phyloP scores from a whole-genome alignment of 23 tunicate genomes.

The Trididemnum nubilum region DNA sequence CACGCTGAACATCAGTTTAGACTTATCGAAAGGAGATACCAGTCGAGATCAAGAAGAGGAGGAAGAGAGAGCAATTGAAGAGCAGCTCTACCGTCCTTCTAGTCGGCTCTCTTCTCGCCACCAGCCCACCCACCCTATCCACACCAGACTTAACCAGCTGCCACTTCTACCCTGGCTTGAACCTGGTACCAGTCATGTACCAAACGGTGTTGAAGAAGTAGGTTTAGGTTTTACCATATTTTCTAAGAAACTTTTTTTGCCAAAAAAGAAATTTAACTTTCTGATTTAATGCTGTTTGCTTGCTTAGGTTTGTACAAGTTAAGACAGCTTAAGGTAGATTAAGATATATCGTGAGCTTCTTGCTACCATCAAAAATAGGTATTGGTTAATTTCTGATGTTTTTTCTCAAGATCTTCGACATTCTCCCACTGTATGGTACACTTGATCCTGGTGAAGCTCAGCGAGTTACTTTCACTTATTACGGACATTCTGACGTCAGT shows the following conservation, averaged over 20 bases:
- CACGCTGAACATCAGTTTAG: slow-evolving; percentile 33
- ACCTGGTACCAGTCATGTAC: slow-evolving; percentile 81
- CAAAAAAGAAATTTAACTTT: too few species aligned
- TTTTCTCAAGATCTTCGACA: slow-evolving; percentile 66
- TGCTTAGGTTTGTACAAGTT: too few species aligned
- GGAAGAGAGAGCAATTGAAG: slow-evolving; percentile 36
- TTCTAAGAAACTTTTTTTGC: background rate
- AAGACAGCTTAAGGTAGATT: too few species aligned
- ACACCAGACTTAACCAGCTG: slow-evolving; percentile 49
- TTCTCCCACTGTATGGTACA: slow-evolving; percentile 89
- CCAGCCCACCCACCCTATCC: slow-evolving; percentile 83
- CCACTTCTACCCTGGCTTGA: slow-evolving; percentile 91
- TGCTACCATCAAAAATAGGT: too few species aligned
- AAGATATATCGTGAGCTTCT: too few species aligned
- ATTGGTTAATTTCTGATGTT: background rate
- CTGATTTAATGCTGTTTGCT: too few species aligned
- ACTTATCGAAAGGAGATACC: slow-evolving; percentile 53
- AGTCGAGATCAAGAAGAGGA: slow-evolving; percentile 33
- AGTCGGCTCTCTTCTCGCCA: slow-evolving; percentile 80
- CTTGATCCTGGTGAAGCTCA: slow-evolving; percentile 94
- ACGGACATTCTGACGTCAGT: slow-evolving; percentile 95
- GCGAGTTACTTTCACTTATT: slow-evolving; percentile 87
- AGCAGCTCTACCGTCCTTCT: slow-evolving; percentile 37
- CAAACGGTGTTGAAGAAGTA: slow-evolving; percentile 96
- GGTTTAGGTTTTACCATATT: background rate